Percentiles rank a stretch among this genome's conserved stretches.
These are phyloP conservation scores for Scaptodrosophila latifasciaeformis DNA, from an alignment of 2,888 invertebrate species.

Conservation along the genomic window DNA sequence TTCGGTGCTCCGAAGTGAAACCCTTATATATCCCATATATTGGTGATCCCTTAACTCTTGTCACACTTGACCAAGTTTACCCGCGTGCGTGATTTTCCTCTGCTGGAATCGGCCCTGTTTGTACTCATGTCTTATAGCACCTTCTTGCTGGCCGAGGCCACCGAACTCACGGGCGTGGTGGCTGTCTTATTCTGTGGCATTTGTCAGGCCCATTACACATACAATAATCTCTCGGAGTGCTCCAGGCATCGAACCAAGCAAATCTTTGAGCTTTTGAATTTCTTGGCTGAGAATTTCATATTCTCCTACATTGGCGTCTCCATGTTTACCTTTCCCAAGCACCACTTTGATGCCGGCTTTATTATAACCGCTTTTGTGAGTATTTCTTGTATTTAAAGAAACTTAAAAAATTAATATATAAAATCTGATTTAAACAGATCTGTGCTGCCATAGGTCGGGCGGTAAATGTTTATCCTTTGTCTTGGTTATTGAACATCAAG, in stretches of 20 bases:
- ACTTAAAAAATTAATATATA: no score
- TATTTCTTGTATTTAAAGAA: no score
- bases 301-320: constrained; percentile 99
- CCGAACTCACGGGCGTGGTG: constrained; percentile 97
- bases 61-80: constrained; percentile 93
- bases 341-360: constrained; percentile 94
- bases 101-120: constrained; percentile 96
- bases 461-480: constrained; percentile 96
- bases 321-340: constrained; percentile 97
- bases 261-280: constrained; percentile 94
- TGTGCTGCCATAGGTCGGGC: constrained; percentile 94
- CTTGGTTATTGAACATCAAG: constrained; percentile 93
- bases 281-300: constrained; percentile 98
- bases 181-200: constrained; percentile 99
- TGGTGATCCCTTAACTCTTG: constrained; percentile 63
- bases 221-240: constrained; percentile 93
- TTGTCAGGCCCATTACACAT: constrained; percentile 99
- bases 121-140: constrained; percentile 98
- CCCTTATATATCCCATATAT: no score
- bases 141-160: constrained; percentile 96
- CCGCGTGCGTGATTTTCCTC: constrained; percentile 93
- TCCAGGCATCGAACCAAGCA: constrained; percentile 92
- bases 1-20: no score
- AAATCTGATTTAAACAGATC: constrained; percentile 79
- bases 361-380: constrained; percentile 94